Conservation (phyloP, 2,888 invertebrate genomes). For the Ornithoptera alexandrae region DNA sequence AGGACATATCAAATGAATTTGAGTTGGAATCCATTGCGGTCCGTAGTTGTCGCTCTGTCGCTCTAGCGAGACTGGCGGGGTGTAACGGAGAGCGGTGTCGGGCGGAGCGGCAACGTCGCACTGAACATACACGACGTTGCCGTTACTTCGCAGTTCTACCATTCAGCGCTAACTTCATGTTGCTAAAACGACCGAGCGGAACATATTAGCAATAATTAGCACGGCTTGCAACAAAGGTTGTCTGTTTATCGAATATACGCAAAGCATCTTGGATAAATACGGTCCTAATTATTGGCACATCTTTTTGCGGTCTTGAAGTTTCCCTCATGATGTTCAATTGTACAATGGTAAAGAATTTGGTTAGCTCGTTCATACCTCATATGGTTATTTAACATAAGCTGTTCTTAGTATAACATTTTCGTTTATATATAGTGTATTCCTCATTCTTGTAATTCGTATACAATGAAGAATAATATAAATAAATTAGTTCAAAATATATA, state of each 20-base stretch:
- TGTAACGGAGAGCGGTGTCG: constrained; percentile 53
- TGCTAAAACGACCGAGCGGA: constrained; percentile 48
- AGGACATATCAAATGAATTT: constrained; percentile 55
- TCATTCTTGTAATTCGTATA: too few species aligned
- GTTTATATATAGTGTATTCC: too few species aligned
- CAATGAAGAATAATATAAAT: too few species aligned
- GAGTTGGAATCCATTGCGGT: constrained; percentile 62
- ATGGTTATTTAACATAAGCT: too few species aligned
- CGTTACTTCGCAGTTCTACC: constrained; percentile 31
- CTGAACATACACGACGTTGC: constrained; percentile 45
- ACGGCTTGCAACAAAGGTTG: constrained; percentile 46
- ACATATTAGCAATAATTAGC: constrained; percentile 59
- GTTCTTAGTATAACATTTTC: too few species aligned
- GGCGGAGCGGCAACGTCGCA: constrained; percentile 62
- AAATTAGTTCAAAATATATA: too few species aligned
- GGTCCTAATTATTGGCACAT: background rate
- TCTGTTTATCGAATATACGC: constrained; percentile 32
- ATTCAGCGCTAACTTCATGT: constrained; percentile 48
- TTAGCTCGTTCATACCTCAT: too few species aligned
- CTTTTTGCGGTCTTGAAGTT: too few species aligned
- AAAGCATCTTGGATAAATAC: constrained; percentile 31
- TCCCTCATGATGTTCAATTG: too few species aligned
- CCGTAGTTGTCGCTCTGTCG: constrained; percentile 52
- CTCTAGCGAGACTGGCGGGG: constrained; percentile 74
- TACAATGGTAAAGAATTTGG: too few species aligned